phyloP scores from a whole-genome alignment of 92 coral and sea anemone species.

The Epizoanthus rinbou region DNA sequence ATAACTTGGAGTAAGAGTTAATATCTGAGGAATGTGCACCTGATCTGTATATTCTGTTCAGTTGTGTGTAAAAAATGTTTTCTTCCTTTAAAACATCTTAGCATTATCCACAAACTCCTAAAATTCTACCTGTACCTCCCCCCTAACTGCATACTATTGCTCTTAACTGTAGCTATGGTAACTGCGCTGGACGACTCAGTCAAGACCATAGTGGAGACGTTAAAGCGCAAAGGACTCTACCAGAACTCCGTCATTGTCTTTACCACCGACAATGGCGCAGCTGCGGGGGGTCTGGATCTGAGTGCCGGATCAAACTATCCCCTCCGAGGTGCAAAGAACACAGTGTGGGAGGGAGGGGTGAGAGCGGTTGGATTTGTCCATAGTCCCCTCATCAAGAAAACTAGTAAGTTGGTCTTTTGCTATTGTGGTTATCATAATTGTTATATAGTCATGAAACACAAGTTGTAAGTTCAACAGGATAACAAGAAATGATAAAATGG shows the following conservation, averaged over 20 bases:
- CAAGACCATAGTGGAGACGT: constrained; percentile 75
- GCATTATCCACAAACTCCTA: constrained; percentile 1
- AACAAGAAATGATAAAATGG: too few species aligned
- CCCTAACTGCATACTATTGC: not conserved
- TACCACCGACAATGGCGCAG: constrained; percentile 99
- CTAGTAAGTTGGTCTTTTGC: constrained; percentile 55
- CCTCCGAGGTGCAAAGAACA: constrained; percentile 93
- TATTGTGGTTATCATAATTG: not conserved
- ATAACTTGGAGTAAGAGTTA: not conserved
- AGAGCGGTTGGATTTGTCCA: constrained; percentile 97
- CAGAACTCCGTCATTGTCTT: constrained; percentile 88
- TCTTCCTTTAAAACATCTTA: not conserved
- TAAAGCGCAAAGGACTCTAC: constrained; percentile 86
- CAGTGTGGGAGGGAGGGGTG: constrained; percentile 99
- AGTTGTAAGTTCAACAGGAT: too few species aligned
- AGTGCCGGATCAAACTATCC: constrained; percentile 99
- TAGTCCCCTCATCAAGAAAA: constrained; percentile 89
- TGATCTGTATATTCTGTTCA: too few species aligned
- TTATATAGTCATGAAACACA: too few species aligned
- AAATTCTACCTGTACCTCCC: not conserved
- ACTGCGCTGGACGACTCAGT: constrained; percentile 93
- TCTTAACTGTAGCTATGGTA: constrained; percentile 80
- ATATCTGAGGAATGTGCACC: not conserved
- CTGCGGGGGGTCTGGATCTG: constrained; percentile 96
- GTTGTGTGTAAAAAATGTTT: not conserved